Evolutionary conservation across 2,797 vertebrate genomes (phyloP).

Genomic region (Squalus acanthias): DNA sequence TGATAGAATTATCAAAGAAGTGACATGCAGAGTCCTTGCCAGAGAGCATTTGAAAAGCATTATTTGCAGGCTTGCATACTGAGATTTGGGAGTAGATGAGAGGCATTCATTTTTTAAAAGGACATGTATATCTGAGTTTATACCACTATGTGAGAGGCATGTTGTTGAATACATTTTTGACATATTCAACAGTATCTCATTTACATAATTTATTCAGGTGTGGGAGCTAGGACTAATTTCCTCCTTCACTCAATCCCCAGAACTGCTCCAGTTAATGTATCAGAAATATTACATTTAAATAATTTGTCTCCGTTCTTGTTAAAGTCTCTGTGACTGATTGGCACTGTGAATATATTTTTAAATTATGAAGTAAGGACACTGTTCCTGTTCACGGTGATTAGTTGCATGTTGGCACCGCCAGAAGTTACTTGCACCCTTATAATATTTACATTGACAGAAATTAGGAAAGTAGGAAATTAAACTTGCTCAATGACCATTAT

Average conservation of each 20-base stretch:
- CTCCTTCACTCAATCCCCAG: not conserved
- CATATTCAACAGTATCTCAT: not conserved
- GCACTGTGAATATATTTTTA: not conserved
- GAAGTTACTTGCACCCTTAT: not conserved
- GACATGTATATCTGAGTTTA: not conserved
- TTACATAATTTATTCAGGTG: slow-evolving; percentile 12
- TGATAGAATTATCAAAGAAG: slow-evolving; percentile 25
- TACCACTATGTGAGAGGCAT: not conserved
- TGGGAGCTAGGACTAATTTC: not conserved
- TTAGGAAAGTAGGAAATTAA: not conserved
- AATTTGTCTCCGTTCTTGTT: slow-evolving; percentile 19
- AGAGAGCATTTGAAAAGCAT: not conserved
- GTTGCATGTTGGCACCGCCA: not conserved
- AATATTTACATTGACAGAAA: not conserved
- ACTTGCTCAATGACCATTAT: not conserved
- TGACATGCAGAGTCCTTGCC: not conserved
- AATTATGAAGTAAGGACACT: not conserved
- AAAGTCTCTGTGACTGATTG: not conserved
- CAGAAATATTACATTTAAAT: not conserved
- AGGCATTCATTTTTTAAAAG: not conserved
- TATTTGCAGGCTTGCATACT: not conserved
- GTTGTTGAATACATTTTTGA: not conserved
- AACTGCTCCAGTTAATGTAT: not conserved
- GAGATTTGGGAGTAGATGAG: not conserved
- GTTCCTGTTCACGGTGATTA: not conserved